Percentiles rank a stretch among this genome's conserved stretches.
These are phyloP conservation scores for Poecile atricapillus DNA, from an alignment of 2,113 vertebrate species.

Conservation along the genomic window DNA sequence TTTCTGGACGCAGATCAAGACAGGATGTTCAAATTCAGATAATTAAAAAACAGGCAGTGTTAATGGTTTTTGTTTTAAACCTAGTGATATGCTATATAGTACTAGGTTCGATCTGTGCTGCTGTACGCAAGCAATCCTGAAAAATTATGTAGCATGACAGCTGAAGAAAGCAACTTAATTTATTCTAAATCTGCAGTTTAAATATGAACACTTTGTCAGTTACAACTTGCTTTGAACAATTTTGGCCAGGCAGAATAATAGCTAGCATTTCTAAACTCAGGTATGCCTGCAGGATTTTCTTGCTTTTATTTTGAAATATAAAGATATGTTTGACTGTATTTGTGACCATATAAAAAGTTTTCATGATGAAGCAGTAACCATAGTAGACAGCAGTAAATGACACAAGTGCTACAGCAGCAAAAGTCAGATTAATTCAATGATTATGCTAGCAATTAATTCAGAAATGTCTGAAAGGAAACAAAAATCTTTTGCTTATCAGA, in stretches of 20 bases:
- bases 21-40: background rate
- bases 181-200: conserved; percentile 15
- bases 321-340: conserved; percentile 2
- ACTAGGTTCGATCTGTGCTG: background rate
- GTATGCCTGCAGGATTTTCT: background rate
- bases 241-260: background rate
- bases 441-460: conserved; percentile 33
- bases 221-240: background rate
- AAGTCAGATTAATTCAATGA: conserved; percentile 25
- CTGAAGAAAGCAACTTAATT: background rate
- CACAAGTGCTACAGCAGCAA: background rate
- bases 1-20: background rate
- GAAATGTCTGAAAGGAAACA: conserved; percentile 44
- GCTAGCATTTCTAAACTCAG: conserved; percentile 27
- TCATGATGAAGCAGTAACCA: conserved; percentile 1
- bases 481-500: conserved; percentile 25
- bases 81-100: background rate
- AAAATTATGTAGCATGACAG: background rate
- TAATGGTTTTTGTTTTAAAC: background rate
- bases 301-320: conserved; percentile 36
- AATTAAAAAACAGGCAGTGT: background rate
- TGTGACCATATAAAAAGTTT: conserved; percentile 21
- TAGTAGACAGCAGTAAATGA: conserved; percentile 37
- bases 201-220: background rate
- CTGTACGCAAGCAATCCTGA: background rate